Conservation (phyloP, 1,140 invertebrate genomes). For the Ctenoplectra terminalis region DNA sequence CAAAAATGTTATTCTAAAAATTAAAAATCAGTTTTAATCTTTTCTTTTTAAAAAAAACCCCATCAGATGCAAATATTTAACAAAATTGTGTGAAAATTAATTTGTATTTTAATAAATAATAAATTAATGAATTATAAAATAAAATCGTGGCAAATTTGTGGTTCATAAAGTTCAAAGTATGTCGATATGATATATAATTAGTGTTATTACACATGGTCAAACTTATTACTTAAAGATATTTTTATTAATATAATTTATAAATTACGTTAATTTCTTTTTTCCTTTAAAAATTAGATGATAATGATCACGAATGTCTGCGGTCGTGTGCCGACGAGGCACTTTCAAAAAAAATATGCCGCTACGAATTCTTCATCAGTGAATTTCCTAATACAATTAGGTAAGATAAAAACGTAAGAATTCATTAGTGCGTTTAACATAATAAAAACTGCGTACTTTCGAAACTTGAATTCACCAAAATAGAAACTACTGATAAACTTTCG, state of each 20-base stretch:
- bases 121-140: background rate
- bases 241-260: background rate
- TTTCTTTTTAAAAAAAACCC: background rate
- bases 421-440: background rate
- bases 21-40: background rate
- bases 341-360: conserved; percentile 60
- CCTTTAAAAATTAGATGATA: conserved; percentile 37
- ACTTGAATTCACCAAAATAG: background rate
- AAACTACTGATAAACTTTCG: background rate
- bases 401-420: conserved; percentile 9
- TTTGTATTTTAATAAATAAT: background rate
- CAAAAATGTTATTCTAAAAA: background rate
- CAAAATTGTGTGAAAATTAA: background rate
- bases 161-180: background rate
- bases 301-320: conserved; percentile 61
- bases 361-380: conserved; percentile 64
- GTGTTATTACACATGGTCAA: background rate
- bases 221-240: background rate
- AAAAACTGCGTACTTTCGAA: background rate
- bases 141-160: background rate
- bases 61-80: background rate
- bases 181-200: background rate
- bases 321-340: conserved; percentile 39
- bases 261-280: background rate
- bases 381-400: conserved; percentile 47